phyloP scores from a whole-genome alignment of 2,888 invertebrate species.

The Schizaphis graminum region DNA sequence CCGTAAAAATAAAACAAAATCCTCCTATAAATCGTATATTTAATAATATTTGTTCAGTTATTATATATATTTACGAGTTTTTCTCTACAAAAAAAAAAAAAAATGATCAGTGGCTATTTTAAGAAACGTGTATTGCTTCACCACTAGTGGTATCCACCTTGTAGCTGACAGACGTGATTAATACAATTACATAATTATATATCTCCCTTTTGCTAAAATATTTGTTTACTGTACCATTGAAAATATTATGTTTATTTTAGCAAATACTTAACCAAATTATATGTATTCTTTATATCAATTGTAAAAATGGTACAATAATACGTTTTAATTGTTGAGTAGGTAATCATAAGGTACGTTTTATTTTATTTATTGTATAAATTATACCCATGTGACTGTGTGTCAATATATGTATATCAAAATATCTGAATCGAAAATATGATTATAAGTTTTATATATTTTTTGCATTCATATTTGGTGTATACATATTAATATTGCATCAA shows the following conservation, averaged over 20 bases:
- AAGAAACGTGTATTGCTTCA: neutral
- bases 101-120: neutral
- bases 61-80: neutral
- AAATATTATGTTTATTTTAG: neutral
- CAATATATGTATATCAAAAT: neutral
- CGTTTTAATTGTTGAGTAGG: neutral
- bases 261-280: neutral
- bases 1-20: neutral
- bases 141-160: neutral
- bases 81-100: neutral
- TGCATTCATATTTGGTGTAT: neutral
- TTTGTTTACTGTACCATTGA: neutral
- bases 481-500: neutral
- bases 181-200: neutral
- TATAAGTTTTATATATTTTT: neutral
- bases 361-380: neutral
- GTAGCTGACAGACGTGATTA: neutral
- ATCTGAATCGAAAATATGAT: neutral
- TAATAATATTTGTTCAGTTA: neutral
- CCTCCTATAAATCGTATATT: neutral
- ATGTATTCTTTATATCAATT: neutral
- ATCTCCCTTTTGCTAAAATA: neutral
- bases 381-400: neutral
- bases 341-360: neutral
- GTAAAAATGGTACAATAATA: neutral